Conservation (phyloP, 2,797 vertebrate genomes). For the Leucoraja ocellata region DNA sequence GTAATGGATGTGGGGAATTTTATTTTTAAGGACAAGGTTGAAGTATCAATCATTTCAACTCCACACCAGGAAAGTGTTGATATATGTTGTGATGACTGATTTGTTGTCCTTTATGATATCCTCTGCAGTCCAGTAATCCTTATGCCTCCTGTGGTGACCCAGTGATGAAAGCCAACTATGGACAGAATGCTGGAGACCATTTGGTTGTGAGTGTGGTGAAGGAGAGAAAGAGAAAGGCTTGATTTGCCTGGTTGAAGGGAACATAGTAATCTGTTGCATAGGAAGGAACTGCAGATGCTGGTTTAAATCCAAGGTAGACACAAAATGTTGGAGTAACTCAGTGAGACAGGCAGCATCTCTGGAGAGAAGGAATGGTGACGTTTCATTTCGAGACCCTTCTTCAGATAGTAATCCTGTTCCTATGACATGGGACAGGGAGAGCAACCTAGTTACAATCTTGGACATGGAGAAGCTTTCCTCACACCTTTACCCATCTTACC, state of each 20-base stretch:
- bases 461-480: neutral
- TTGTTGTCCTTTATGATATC: neutral
- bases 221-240: neutral
- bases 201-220: neutral
- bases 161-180: neutral
- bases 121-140: neutral
- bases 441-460: neutral
- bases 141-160: neutral
- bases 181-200: neutral
- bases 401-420: neutral
- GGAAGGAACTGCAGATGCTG: too few relatives aligned
- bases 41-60: neutral
- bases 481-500: neutral
- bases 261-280: too few relatives aligned
- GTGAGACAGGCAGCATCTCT: too few relatives aligned
- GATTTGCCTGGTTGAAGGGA: too few relatives aligned
- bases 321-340: neutral
- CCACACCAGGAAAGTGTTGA: neutral
- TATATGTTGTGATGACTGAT: neutral
- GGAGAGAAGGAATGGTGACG: too few relatives aligned
- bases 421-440: neutral
- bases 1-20: too few relatives aligned
- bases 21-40: neutral
- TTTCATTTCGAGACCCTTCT: too few relatives aligned
- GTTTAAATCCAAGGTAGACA: too few relatives aligned